Base-by-base conservation (phyloP, 1,140 invertebrate species). In the Panagrolaimus sp. region DNA sequence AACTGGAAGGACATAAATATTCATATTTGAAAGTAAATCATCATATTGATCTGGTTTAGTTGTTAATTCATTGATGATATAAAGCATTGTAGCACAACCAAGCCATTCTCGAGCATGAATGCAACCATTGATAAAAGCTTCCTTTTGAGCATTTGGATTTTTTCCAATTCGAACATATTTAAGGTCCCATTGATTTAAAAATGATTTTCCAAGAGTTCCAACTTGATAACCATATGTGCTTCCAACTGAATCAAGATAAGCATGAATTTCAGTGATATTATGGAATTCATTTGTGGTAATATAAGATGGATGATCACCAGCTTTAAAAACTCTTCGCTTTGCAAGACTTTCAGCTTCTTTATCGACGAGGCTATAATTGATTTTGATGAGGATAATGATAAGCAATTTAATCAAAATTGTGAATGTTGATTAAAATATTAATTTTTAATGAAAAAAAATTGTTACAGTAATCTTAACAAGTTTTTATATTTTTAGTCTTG, bases 1-100 rank as follows among this genome's bases (percentile, higher is more conserved):
- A 7, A 71, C 70, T 12, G 69, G 69, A n/a, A 71, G 26, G n/a
- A 69, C 43, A 46, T 68, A 68, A 24, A 69, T 43, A n/a, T 69
- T 48, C 26, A 64, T 2, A n/a, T 47, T 32, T 10, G 43, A 38
- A 0, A 69, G 43, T 9, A 69, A 28, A n/a, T 69, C 38, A 14
- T 69, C 21, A 45, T 69, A 69, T 10, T 63, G n/a, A n/a, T 5
- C 10, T 21, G 55, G 45, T 26, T 69, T 64, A 7, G 52, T 32
- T 8, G 68, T 69, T 3, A 69, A 24, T 43, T 69, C 68, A 63
- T 69, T 69, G 55, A 69, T 69, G 58, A 69, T 48, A 48, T 69
- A 69, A 43, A 69, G 3, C 68, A 69, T 69, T 5, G 68, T 69
- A 43, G 68, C 68, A 45, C 68, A 63, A 43, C 68, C 52, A 32